Base-by-base conservation (phyloP, 2,113 vertebrate species). In the Anhinga rufa region DNA sequence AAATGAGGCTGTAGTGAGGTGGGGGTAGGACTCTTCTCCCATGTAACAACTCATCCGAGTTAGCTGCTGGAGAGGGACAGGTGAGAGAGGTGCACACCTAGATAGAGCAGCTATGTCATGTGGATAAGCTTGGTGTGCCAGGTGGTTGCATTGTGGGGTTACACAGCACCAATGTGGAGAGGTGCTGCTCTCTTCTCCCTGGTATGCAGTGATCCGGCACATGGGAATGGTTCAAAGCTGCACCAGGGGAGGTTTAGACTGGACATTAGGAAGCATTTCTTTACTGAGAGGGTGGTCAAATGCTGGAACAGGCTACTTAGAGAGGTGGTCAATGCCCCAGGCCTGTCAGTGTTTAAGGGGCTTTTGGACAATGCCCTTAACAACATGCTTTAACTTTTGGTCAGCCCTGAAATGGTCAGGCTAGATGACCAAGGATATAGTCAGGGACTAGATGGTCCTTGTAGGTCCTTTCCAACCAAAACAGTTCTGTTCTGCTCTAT, bases 191-290 rank as follows among this genome's bases (percentile, higher is more conserved):
- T 49, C 46, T 51, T 84, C 46, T 31, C 14, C 12, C 15, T 46
- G 24, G 7, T 10, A 46, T 19, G 17, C 29, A 44, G 7, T 21
- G 40, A n/a, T 7, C 54, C 10, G 38, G n/a, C 1, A 0, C 3
- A 0, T 21, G 13, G 31, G 42, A 60, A 60, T 34, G 34, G 26
- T 16, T 58, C 26, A 48, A 16, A 58, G 28, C 52, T 69, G 34
- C 3, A 3, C 42, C 20, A 55, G 34, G 17, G 6, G 17, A 38
- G 13, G 16, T 69, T 82, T 9, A 48, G 28, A 36, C 20, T 15
- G 26, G 34, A 69, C 12, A 16, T 26, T 7, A 32, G 64, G 34
- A 69, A 58, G 5, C 16, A 9, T 48, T 48, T 13, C 20, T 16
- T 57, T 69, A 58, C 16, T 0, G 0, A 69, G 20, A 48, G 13